A percentile compares a stretch with the other conserved stretches of the same genome.
Evolutionary conservation across 2,113 vertebrate genomes (phyloP).

Genomic region (Microcebus tavaratra): DNA sequence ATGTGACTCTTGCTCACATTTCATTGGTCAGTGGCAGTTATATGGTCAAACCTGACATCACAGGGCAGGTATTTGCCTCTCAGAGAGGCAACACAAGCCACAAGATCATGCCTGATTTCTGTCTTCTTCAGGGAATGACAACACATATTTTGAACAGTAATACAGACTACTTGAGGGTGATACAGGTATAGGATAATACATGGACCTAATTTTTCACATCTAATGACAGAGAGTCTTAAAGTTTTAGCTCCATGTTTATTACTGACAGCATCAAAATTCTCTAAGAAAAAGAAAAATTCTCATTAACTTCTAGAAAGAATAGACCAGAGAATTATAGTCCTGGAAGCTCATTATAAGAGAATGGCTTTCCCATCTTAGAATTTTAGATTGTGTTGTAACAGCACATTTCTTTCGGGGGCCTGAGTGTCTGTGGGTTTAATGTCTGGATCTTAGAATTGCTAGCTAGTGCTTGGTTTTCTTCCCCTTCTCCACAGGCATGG

Average conservation of each 20-base stretch:
- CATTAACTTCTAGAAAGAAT: constrained; percentile 36
- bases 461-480: background rate
- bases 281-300: constrained; percentile 39
- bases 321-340: background rate
- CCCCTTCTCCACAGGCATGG: background rate
- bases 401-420: background rate
- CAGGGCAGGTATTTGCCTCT: constrained; percentile 22
- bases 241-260: background rate
- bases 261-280: background rate
- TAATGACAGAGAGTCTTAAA: background rate
- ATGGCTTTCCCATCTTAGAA: background rate
- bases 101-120: background rate
- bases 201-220: background rate
- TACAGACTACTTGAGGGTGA: background rate
- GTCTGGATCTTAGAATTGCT: background rate
- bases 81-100: background rate
- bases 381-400: background rate
- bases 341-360: constrained; percentile 51
- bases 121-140: background rate
- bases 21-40: background rate
- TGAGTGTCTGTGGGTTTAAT: background rate
- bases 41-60: background rate
- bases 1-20: background rate
- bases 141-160: background rate
- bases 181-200: background rate